phyloP scores from a whole-genome alignment of 1,140 invertebrate genomes.

The Drosophila subobscura region DNA sequence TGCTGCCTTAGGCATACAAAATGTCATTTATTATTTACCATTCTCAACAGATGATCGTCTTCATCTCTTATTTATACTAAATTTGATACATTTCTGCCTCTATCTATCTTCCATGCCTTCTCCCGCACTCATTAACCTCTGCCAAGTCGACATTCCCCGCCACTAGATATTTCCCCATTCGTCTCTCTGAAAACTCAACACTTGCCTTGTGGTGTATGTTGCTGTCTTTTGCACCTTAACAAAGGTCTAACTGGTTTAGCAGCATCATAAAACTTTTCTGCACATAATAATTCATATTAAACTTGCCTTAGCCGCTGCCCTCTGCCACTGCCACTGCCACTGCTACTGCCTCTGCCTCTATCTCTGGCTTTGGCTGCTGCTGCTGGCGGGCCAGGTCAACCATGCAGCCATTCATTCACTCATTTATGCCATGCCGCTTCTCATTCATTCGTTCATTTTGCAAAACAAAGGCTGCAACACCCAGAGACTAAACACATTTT shows the following conservation, averaged over 20 bases:
- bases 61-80: no score
- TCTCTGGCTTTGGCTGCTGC: constrained; percentile 7
- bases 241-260: constrained; percentile 30
- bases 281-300: constrained; percentile 82
- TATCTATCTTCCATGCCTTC: no score
- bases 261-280: constrained; percentile 71
- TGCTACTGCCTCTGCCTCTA: background rate
- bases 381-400: constrained; percentile 20
- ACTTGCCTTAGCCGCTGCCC: constrained; percentile 39
- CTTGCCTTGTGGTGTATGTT: background rate
- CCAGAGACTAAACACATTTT: constrained; percentile 33
- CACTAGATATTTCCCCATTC: constrained; percentile 2
- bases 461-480: constrained; percentile 56
- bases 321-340: constrained; percentile 9
- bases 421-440: constrained; percentile 27
- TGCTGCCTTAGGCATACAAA: no score
- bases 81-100: no score
- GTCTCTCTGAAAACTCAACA: background rate
- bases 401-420: constrained; percentile 38
- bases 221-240: constrained; percentile 13
- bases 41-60: no score
- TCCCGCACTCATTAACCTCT: no score
- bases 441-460: constrained; percentile 58
- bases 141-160: no score
- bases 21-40: no score